Evolutionary conservation across 2,888 invertebrate species (phyloP), one percentile per base, ranked within the genome.

Genomic region (Aradus depressus): DNA sequence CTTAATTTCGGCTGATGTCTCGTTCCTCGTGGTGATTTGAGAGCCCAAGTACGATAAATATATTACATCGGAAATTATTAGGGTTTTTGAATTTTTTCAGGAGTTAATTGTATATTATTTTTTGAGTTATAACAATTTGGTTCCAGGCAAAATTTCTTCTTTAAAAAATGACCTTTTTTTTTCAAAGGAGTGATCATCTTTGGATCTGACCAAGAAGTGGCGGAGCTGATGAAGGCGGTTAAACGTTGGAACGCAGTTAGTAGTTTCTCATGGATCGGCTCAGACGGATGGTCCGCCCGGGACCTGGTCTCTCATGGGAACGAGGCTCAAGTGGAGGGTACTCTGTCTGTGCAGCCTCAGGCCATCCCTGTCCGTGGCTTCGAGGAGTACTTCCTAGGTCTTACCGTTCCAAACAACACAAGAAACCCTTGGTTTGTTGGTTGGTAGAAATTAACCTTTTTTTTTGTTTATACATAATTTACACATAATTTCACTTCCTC

Each of bases 371-470:
- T 96, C 10, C 71, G 70, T 18, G 91, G 90, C 1, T 92, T 92
- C 65, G 81, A 86, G 62, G 81, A 87, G 58, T 91, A 92, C 68
- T 92, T 92, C 67, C 73, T 89, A 21, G 75, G 75, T 50, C 70
- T 91, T 22, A 87, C 84, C 28, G 87, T 89, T 34, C 83, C 84
- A 65, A 88, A 83, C 64, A 95, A 95, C 68, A 77, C 74, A 58
- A 75, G 93, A 53, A 95, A 96, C 71, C 95, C 95, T 0, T 96
- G 95, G 95, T 96, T 95, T 75, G 79, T 85, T 10, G 89, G 89
- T 89, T 77, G 81, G 48, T 39, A 47, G n/a, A 44, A 44, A 25
- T 19, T 22, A 12, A 16, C 25, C 16, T 14, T 18, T 21, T 14
- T 6, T 14, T 5, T 22, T 41, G 21, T n/a, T n/a, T n/a, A n/a